Conservation (phyloP, 2,113 vertebrate genomes). For the Chloropsis cyanopogon region DNA sequence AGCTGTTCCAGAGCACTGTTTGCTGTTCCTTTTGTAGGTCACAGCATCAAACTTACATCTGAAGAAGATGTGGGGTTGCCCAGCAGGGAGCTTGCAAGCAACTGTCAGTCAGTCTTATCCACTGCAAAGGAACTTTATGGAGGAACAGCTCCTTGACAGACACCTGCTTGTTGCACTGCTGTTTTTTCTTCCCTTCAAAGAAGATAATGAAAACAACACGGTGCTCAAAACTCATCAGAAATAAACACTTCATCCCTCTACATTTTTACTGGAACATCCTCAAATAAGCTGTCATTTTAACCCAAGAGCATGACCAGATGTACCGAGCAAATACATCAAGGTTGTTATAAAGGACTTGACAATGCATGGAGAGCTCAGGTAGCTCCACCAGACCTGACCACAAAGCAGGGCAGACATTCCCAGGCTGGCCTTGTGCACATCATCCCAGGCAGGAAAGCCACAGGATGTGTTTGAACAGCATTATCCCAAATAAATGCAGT, state of each 20-base stretch:
- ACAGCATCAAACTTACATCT: slow-evolving; percentile 74
- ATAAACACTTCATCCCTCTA: not conserved
- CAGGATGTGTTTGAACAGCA: not conserved
- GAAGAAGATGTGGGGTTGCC: slow-evolving; percentile 85
- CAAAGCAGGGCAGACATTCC: not conserved
- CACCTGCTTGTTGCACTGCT: slow-evolving; percentile 17
- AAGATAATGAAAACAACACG: not conserved
- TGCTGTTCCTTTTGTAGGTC: not conserved
- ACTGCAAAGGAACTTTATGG: slow-evolving; percentile 78
- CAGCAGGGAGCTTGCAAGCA: slow-evolving; percentile 87
- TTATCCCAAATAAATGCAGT: not conserved
- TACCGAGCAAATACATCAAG: not conserved
- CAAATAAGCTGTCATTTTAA: not conserved
- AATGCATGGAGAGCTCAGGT: not conserved
- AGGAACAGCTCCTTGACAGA: slow-evolving; percentile 70
- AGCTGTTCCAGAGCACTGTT: not conserved
- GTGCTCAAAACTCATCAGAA: not conserved
- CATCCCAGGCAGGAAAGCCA: not conserved
- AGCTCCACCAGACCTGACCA: not conserved
- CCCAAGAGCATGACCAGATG: not conserved
- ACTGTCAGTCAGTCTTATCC: slow-evolving; percentile 81
- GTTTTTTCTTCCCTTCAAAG: slow-evolving; percentile 62
- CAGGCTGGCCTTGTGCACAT: not conserved
- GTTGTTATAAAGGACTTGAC: not conserved
- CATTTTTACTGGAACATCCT: not conserved